A percentile compares a stretch with the other conserved stretches of the same genome.
These are phyloP conservation scores for Dicrostonyx torquatus DNA, from an alignment of 2,797 vertebrate species.

Conservation along the genomic window DNA sequence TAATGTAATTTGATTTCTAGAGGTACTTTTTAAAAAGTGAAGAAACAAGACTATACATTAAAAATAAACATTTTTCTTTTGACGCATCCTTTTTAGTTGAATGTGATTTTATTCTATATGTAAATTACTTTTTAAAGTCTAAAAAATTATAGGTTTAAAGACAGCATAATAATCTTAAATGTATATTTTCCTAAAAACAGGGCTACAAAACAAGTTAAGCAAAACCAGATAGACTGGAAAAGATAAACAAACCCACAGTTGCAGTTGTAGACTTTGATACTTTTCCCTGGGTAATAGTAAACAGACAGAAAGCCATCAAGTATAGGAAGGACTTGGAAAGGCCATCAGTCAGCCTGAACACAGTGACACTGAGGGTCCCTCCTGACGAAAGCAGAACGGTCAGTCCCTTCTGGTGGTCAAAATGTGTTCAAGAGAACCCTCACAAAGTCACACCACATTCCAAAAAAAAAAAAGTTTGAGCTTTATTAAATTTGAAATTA, in stretches of 20 bases:
- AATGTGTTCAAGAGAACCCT: not conserved
- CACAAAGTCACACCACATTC: not conserved
- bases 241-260: not conserved
- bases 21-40: not conserved
- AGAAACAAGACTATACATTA: not conserved
- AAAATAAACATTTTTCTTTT: not conserved
- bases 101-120: not conserved
- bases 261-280: not conserved
- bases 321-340: too few relatives aligned
- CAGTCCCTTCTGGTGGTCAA: not conserved
- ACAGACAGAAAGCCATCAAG: not conserved
- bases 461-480: not conserved
- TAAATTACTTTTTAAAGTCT: slow-evolving; percentile 32
- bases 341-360: not conserved
- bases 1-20: slow-evolving; percentile 8
- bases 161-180: slow-evolving; percentile 11
- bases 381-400: not conserved
- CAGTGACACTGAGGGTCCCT: not conserved
- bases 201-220: slow-evolving; percentile 13
- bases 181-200: slow-evolving; percentile 4
- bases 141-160: slow-evolving; percentile 11
- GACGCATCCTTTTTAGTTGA: not conserved
- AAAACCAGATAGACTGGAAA: not conserved
- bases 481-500: not conserved
- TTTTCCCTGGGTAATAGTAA: not conserved